phyloP scores from a whole-genome alignment of 2,797 vertebrate genomes.

The Hyperoplus immaculatus region DNA sequence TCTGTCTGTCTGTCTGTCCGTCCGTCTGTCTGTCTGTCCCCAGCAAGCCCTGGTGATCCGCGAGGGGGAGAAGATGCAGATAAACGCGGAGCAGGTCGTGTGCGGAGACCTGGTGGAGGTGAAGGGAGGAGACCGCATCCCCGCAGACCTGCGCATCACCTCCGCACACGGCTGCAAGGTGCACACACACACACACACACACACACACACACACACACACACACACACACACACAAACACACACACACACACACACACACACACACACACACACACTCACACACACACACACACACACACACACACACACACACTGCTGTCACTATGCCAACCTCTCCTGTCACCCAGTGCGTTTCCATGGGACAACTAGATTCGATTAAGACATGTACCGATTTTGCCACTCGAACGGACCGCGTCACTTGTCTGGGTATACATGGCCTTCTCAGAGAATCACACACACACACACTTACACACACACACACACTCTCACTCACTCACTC shows the following conservation, averaged over 20 bases:
- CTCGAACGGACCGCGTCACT: no score
- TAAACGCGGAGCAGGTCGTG: slow-evolving; percentile 94
- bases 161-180: slow-evolving; percentile 96
- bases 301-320: no score
- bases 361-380: no score
- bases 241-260: neutral
- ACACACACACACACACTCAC: neutral
- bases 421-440: no score
- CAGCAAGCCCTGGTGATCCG: slow-evolving; percentile 96
- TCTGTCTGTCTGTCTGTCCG: neutral
- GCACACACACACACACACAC: slow-evolving; percentile 2
- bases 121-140: slow-evolving; percentile 94
- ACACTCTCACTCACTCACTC: no score
- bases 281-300: neutral
- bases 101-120: slow-evolving; percentile 94
- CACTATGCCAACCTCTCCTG: no score
- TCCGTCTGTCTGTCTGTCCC: neutral
- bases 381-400: no score
- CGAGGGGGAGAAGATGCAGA: slow-evolving; percentile 95
- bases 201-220: neutral
- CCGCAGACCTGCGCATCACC: slow-evolving; percentile 92
- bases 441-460: neutral
- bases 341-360: no score
- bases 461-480: neutral
- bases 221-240: neutral